phyloP scores from a whole-genome alignment of 2,797 vertebrate species.

The Diplodus puntazzo region DNA sequence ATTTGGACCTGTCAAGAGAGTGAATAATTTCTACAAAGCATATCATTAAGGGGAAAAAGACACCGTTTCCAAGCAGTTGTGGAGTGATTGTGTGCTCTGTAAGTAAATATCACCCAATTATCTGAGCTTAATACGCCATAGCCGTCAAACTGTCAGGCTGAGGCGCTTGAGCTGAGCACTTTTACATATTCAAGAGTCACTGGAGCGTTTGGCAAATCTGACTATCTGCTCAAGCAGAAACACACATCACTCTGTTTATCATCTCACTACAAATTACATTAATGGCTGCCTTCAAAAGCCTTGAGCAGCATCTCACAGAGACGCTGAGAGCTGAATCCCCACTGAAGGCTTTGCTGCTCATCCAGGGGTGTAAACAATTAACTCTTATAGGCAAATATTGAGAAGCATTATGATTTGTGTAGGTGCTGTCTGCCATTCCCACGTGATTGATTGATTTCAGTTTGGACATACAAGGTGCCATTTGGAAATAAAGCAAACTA shows the following conservation, averaged over 20 bases:
- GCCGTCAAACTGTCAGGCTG: constrained; percentile 82
- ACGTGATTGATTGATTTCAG: constrained; percentile 34
- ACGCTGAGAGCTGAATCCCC: constrained; percentile 48
- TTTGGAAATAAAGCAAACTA: constrained; percentile 30
- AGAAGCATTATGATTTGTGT: constrained; percentile 20
- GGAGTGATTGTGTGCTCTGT: constrained; percentile 76
- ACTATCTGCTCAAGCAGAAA: constrained; percentile 85
- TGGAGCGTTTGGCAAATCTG: constrained; percentile 84
- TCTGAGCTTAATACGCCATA: constrained; percentile 79
- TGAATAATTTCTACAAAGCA: constrained; percentile 76
- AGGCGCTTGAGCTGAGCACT: constrained; percentile 72
- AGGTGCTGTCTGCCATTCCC: constrained; percentile 22
- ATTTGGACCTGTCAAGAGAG: constrained; percentile 69
- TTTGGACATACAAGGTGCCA: constrained; percentile 12
- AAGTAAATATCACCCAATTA: constrained; percentile 86
- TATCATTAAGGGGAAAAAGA: constrained; percentile 74
- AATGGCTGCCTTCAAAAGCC: constrained; percentile 80
- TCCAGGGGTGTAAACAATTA: constrained; percentile 57
- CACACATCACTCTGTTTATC: constrained; percentile 84
- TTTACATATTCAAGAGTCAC: constrained; percentile 85
- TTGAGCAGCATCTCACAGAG: constrained; percentile 49
- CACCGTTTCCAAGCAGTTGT: constrained; percentile 63
- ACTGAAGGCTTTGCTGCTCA: constrained; percentile 57
- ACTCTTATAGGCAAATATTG: constrained; percentile 30
- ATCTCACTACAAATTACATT: constrained; percentile 86